A percentile compares a stretch with the other conserved stretches of the same genome.
These are phyloP conservation scores for Watsonalla cultraria DNA, from an alignment of 2,888 invertebrate species.

Conservation along the genomic window DNA sequence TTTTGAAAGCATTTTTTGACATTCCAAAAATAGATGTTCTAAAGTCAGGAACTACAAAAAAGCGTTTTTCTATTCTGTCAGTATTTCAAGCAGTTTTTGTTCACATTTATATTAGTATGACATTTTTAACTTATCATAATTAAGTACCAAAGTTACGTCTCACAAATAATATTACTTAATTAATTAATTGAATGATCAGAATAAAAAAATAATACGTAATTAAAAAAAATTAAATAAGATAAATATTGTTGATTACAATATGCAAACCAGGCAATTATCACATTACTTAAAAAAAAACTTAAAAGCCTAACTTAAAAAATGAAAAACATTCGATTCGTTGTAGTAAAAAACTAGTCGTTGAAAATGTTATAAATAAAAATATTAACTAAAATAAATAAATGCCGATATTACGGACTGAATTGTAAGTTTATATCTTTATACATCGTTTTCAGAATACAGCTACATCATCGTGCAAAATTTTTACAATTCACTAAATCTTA, in stretches of 20 bases:
- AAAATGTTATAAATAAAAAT: slow-evolving; percentile 15
- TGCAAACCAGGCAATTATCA: slow-evolving; percentile 34
- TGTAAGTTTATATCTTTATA: slow-evolving; percentile 7
- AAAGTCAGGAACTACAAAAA: background rate
- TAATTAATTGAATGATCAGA: slow-evolving; percentile 4
- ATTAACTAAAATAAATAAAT: slow-evolving; percentile 40
- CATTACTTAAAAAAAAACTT: slow-evolving; percentile 32
- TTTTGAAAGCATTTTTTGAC: background rate
- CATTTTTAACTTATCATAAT: slow-evolving; percentile 25
- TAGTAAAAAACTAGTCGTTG: slow-evolving; percentile 26
- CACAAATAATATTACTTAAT: slow-evolving; percentile 17
- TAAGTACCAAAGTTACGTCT: slow-evolving; percentile 29
- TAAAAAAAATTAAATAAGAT: slow-evolving; percentile 7
- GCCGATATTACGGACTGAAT: slow-evolving; percentile 47
- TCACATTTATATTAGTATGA: slow-evolving; percentile 48
- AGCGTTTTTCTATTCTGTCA: slow-evolving; percentile 4
- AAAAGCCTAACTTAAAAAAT: slow-evolving; percentile 29
- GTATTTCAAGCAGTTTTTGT: slow-evolving; percentile 17
- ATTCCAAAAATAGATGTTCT: background rate
- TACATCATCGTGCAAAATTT: slow-evolving; percentile 21
- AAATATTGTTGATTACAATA: slow-evolving; percentile 6
- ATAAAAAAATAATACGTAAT: background rate
- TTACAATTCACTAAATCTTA: slow-evolving; percentile 24
- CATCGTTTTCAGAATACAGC: slow-evolving; percentile 28
- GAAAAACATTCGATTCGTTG: slow-evolving; percentile 35